Base-by-base conservation (phyloP, 2,113 vertebrate species). In the Bufo bufo region DNA sequence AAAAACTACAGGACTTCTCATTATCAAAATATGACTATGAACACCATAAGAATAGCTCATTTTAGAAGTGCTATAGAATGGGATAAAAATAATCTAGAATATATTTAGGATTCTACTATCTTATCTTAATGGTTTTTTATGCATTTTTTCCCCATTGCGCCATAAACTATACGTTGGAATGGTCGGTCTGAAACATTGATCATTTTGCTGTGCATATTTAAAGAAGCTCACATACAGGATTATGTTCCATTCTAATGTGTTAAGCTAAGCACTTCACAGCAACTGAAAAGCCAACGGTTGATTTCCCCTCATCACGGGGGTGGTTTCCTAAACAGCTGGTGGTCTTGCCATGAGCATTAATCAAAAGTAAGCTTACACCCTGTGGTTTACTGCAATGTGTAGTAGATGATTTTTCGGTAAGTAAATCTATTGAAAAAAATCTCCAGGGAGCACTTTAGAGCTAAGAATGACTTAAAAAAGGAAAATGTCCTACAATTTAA, bases 381-480 rank as follows among this genome's bases (percentile, higher is more conserved):
- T 81, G 78, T 61, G 78, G 54, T 45, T 59, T 61, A 45, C 56
- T 81, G 23, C 56, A 61, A 7, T 12, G 11, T 45, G 78, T 56
- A 59, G 78, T 81, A 8, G 58, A 81, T 59, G 54, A 7, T 16
- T 61, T 33, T 81, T 81, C 78, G 14, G 78, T 80, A 80, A 81
- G 78, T 81, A 81, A 81, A 81, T 81, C 78, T 81, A 81, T 81
- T 81, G 78, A 81, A 81, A 6, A 81, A 33, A 45, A 58, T 47
- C 78, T 61, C 54, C 78, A 81, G 78, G 56, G 78, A 61, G 23
- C 78, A 81, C 54, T 81, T 81, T 81, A 33, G 14, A 61, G 56
- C 56, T 59, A 43, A 81, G 59, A 81, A 81, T 81, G 56, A 81
- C 78, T 61, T 59, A 58, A 80, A 80, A 58, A 59, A 59, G 50